A percentile compares a stretch with the other conserved stretches of the same genome.
Evolutionary conservation across 2,888 invertebrate species (phyloP).

Genomic region (Seira sanloemensis): DNA sequence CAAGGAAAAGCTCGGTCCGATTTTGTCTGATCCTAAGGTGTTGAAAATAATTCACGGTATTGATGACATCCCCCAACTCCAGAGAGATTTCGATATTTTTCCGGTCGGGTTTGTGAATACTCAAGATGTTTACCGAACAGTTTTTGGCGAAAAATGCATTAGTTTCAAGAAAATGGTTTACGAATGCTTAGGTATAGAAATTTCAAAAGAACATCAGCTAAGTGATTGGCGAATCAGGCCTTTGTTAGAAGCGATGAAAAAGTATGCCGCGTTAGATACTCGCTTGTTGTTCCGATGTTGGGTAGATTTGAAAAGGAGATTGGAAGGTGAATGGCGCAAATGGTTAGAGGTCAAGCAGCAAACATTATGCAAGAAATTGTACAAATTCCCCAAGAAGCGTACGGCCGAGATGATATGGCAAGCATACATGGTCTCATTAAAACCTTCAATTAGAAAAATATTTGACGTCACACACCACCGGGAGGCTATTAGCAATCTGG

Average conservation of each 20-base stretch:
- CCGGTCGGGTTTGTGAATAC: conserved; percentile 1
- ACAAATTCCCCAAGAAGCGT: not conserved
- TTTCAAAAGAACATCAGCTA: not conserved
- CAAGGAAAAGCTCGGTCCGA: not conserved
- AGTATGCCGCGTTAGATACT: conserved; percentile 10
- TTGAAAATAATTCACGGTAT: conserved; percentile 20
- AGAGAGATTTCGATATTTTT: conserved; percentile 33
- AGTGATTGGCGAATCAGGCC: not conserved
- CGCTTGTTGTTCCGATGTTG: conserved; percentile 5
- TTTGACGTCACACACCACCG: not conserved
- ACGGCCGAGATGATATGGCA: not conserved
- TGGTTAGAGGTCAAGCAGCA: not conserved
- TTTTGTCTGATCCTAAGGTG: conserved; percentile 12
- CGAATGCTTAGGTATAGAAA: not conserved
- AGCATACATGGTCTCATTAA: not conserved
- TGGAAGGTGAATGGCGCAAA: not conserved
- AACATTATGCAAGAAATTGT: not conserved
- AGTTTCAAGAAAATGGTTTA: not conserved
- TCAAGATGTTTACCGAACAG: not conserved
- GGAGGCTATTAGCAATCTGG: not conserved
- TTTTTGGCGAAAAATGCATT: not conserved
- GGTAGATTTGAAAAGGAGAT: not conserved
- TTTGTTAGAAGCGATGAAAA: not conserved
- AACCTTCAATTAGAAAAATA: not conserved
- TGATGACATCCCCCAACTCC: not conserved